A percentile compares a stretch with the other conserved stretches of the same genome.
These are phyloP conservation scores for Craniophora ligustri DNA, from an alignment of 2,888 invertebrate genomes.

Conservation along the genomic window DNA sequence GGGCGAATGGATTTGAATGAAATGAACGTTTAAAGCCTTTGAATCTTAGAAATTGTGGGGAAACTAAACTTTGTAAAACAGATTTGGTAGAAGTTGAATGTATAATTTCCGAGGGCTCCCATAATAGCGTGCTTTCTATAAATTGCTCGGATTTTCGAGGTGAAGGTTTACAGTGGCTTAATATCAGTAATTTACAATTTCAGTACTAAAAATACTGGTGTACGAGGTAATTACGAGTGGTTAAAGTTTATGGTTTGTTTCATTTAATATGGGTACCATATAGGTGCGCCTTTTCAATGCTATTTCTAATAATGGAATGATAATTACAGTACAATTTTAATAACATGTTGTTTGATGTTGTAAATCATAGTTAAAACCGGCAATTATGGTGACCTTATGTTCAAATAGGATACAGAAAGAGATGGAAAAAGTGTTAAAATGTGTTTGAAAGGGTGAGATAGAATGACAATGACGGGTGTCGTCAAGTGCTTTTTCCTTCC, in stretches of 20 bases:
- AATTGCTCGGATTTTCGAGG: conserved; percentile 32
- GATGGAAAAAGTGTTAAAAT: neutral
- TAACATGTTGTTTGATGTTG: neutral
- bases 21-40: conserved; percentile 49
- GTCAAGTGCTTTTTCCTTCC: too few relatives aligned
- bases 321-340: neutral
- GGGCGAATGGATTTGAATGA: conserved; percentile 50
- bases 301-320: conserved; percentile 2
- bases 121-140: conserved; percentile 16
- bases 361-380: neutral
- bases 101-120: conserved; percentile 29
- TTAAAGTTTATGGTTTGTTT: conserved; percentile 12
- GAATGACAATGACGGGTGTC: too few relatives aligned
- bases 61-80: conserved; percentile 27
- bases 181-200: conserved; percentile 28
- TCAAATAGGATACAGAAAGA: too few relatives aligned
- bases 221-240: conserved; percentile 23
- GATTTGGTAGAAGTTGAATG: conserved; percentile 24
- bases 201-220: conserved; percentile 5
- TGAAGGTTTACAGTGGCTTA: conserved; percentile 9
- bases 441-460: too few relatives aligned
- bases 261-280: conserved; percentile 10
- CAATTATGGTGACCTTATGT: conserved; percentile 8
- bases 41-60: conserved; percentile 25
- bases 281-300: conserved; percentile 5